Evolutionary conservation across 2,113 vertebrate genomes (phyloP), one percentile per base, ranked within the genome.

Genomic region (Megaceryle torquata): DNA sequence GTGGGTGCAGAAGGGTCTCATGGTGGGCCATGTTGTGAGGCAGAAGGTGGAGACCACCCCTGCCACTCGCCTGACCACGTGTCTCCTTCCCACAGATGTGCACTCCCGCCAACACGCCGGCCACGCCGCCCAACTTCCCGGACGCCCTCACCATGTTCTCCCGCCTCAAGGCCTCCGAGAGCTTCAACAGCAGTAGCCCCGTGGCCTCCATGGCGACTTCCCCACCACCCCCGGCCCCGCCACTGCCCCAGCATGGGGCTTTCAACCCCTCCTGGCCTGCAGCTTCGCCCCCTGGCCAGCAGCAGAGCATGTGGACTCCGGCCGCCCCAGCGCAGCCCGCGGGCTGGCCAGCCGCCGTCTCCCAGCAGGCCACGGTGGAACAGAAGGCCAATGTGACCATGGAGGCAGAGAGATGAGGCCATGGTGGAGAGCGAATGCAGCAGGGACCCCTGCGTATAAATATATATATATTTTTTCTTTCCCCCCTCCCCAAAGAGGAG

Each of bases 141-240:
- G 99, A 99, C 0, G 98, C 99, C 31, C 97, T 99, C 97, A 99
- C 99, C 98, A 99, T 99, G 99, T 99, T 99, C 97, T 99, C 99
- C 57, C 98, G 99, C 88, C 99, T 99, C 96, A 99, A 99, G 96
- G 99, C 99, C 76, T 99, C 99, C 0, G 99, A 99, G 97, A 98
- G 97, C 92, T 98, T 98, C 91, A 98, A 98, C 98, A 98, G 98
- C 94, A 97, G 98, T 97, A 98, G 98, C 91, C 98, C 98, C 0
- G 98, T 98, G 86, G 97, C 98, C 41, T 95, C 98, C 82, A 98
- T 98, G 97, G 99, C 99, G 56, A 98, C 99, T 4, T 99, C 99
- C 0, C 99, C 99, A 4, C 99, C 99, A 0, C 97, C 98, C 10
- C 98, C 98, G 13, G 98, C 94, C 97, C 98, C 98, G 14, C 98